A percentile compares a stretch with the other conserved stretches of the same genome.
Evolutionary conservation across 2,113 vertebrate species (phyloP).

Genomic region (Bubo blakistoni): DNA sequence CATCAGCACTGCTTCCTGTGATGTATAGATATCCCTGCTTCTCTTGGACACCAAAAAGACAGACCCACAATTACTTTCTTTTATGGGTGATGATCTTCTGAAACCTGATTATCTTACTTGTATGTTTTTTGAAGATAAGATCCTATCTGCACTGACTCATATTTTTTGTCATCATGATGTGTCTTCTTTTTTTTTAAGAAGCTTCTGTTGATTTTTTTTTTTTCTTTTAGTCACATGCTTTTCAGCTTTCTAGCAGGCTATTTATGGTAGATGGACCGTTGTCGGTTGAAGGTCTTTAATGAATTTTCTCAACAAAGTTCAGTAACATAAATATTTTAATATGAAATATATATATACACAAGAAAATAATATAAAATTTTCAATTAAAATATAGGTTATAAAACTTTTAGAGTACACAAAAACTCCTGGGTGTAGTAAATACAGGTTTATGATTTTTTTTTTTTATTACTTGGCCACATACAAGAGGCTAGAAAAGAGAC

Average conservation of each 20-base stretch:
- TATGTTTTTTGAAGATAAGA: conserved; percentile 10
- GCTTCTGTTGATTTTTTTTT: not conserved
- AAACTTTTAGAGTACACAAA: not conserved
- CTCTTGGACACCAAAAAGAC: not conserved
- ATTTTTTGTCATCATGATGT: not conserved
- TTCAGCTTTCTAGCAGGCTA: not conserved
- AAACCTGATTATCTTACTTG: not conserved
- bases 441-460: not conserved
- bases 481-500: not conserved
- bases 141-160: not conserved
- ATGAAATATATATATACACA: not conserved
- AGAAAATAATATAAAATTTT: not conserved
- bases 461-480: not conserved
- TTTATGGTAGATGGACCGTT: not conserved
- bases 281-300: not conserved
- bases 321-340: not conserved
- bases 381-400: not conserved
- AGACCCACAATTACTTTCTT: not conserved
- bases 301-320: not conserved
- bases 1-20: not conserved
- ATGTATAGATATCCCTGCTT: not conserved
- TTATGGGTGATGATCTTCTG: not conserved
- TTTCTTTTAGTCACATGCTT: not conserved
- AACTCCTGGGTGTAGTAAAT: not conserved
- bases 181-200: not conserved